Evolutionary conservation across 2,888 invertebrate genomes (phyloP), one percentile per base, ranked within the genome.

Genomic region (Pemphredon lugubris): DNA sequence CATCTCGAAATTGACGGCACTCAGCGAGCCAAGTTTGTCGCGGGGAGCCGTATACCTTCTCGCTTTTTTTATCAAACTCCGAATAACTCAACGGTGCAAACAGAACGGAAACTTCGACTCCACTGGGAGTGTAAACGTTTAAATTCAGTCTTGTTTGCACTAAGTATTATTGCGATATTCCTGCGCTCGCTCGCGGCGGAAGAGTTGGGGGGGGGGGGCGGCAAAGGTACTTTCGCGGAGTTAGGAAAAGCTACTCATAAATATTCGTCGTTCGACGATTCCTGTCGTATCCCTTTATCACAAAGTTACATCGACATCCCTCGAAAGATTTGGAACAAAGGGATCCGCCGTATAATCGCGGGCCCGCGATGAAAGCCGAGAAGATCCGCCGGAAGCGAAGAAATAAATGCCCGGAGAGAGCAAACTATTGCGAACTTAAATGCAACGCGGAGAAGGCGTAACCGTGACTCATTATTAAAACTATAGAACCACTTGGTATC

Each of bases 81-180:
- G 37, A 71, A 16, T 42, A 68, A 64, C 73, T 64, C 44, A 30
- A 21, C 58, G 45, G 30, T 18, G 66, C 47, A 73, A 66, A 66
- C 61, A 61, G 45, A 73, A 70, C 42, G 50, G 61, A 54, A 75
- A 75, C 53, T 75, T 70, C 32, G 53, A 30, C 47, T 66, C 14
- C 40, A 21, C 58, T 61, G 30, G 58, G 42, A 61, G 21, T 47
- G 55, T 30, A 66, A 75, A 73, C 61, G 51, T 75, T 70, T 70
- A 70, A 75, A 61, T 70, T 58, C 23, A 50, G 60, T 54, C 55
- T 23, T 66, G 53, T 75, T 73, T 66, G 61, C 55, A 50, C 48
- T 58, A 70, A 73, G 58, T 70, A 73, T 70, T 70, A 75, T 75
- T 50, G 32, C 69, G 75, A 75, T 75, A 75, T 59, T 73, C 60